Conservation (phyloP, 1,140 invertebrate species). For the Eriosoma lanigerum region DNA sequence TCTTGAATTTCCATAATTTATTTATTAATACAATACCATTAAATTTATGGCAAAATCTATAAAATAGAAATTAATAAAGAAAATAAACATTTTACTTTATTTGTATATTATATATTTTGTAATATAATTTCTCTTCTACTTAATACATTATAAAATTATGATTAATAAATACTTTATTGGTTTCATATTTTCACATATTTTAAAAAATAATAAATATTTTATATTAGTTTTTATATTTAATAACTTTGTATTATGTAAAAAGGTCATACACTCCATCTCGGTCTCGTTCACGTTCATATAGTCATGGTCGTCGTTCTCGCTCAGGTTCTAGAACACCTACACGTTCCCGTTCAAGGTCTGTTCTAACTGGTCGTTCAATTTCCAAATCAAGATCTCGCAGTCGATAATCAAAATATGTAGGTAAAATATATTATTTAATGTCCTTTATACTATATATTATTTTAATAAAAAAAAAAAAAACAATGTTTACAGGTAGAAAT, state of each 20-base stretch:
- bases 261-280: constrained; percentile 53
- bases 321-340: constrained; percentile 53
- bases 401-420: constrained; percentile 41
- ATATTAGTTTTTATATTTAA: neutral
- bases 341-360: constrained; percentile 53
- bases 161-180: neutral
- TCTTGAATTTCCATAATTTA: too few relatives aligned
- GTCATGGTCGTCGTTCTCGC: constrained; percentile 53
- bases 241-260: constrained; percentile 6
- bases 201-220: neutral
- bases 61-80: too few relatives aligned
- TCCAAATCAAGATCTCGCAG: constrained; percentile 54
- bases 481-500: neutral
- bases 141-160: too few relatives aligned
- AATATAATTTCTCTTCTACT: too few relatives aligned
- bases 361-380: constrained; percentile 45
- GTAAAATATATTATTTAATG: neutral
- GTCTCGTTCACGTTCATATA: constrained; percentile 54
- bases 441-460: neutral
- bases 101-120: too few relatives aligned
- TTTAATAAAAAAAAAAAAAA: neutral
- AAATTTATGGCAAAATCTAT: too few relatives aligned
- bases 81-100: too few relatives aligned
- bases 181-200: too few relatives aligned
- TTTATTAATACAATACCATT: too few relatives aligned